Conservation (phyloP, 2,113 vertebrate genomes). For the Clupea harengus region DNA sequence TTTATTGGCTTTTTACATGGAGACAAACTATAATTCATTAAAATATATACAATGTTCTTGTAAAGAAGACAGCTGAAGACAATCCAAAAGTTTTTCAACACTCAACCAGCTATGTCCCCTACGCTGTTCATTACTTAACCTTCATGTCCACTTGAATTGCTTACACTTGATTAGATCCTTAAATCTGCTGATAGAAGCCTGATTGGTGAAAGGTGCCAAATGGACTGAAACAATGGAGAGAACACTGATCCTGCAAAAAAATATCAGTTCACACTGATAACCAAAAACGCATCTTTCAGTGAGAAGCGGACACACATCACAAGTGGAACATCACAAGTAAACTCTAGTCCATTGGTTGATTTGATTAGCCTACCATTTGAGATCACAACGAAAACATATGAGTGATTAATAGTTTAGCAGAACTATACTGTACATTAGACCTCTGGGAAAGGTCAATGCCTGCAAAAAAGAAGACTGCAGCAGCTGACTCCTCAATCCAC, state of each 20-base stretch:
- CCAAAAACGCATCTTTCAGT: too few relatives aligned
- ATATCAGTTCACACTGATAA: too few relatives aligned
- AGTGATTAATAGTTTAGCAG: neutral
- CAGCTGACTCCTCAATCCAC: neutral
- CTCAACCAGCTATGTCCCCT: too few relatives aligned
- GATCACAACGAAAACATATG: neutral
- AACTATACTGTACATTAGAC: neutral
- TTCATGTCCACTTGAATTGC: neutral
- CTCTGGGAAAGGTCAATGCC: neutral
- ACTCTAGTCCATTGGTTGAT: neutral
- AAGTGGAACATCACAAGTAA: neutral
- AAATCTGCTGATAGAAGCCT: neutral
- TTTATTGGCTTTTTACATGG: neutral
- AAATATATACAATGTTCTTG: neutral
- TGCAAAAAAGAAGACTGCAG: neutral
- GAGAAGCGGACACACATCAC: neutral
- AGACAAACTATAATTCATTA: neutral
- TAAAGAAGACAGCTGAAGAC: neutral
- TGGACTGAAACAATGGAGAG: neutral
- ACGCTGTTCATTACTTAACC: neutral
- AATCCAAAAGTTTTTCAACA: neutral
- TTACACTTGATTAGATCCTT: neutral
- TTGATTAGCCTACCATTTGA: neutral
- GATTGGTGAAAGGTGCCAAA: neutral
- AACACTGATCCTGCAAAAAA: neutral